These are phyloP conservation scores for Slavum lentiscoides DNA, from an alignment of 2,888 invertebrate genomes.

Conservation along the genomic window DNA sequence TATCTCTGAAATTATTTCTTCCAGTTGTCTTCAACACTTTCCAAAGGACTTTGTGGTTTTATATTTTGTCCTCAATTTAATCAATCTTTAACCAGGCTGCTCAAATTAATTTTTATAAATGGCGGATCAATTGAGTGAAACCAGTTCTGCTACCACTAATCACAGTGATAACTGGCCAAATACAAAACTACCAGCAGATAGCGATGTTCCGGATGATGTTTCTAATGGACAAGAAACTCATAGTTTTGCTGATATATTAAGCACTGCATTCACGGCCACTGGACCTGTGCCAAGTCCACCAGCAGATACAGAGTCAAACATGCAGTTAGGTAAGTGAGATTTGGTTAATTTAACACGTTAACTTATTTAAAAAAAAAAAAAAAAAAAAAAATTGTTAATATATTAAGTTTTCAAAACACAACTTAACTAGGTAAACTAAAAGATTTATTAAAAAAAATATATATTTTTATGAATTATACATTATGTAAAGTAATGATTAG, in stretches of 20 bases:
- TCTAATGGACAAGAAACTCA: conserved; percentile 49
- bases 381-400: no score
- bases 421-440: no score
- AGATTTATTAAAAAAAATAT: no score
- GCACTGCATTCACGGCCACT: conserved; percentile 51
- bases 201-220: conserved; percentile 46
- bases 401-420: no score
- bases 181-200: conserved; percentile 43
- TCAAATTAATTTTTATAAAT: conserved; percentile 37
- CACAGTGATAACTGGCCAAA: conserved; percentile 37
- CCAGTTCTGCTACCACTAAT: conserved; percentile 33
- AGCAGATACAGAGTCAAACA: conserved; percentile 42
- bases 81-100: conserved; percentile 20
- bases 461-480: no score
- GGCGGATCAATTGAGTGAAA: conserved; percentile 48
- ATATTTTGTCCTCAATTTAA: conserved; percentile 10
- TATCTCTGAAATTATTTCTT: conserved; percentile 14
- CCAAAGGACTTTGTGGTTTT: neutral
- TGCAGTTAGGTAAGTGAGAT: conserved; percentile 39
- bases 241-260: conserved; percentile 52
- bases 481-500: no score
- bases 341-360: neutral
- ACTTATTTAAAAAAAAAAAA: neutral
- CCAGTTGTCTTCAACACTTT: neutral
- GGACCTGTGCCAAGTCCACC: conserved; percentile 49